These are phyloP conservation scores for Calcarius lapponicus DNA, from an alignment of 2,797 vertebrate species.

Conservation along the genomic window DNA sequence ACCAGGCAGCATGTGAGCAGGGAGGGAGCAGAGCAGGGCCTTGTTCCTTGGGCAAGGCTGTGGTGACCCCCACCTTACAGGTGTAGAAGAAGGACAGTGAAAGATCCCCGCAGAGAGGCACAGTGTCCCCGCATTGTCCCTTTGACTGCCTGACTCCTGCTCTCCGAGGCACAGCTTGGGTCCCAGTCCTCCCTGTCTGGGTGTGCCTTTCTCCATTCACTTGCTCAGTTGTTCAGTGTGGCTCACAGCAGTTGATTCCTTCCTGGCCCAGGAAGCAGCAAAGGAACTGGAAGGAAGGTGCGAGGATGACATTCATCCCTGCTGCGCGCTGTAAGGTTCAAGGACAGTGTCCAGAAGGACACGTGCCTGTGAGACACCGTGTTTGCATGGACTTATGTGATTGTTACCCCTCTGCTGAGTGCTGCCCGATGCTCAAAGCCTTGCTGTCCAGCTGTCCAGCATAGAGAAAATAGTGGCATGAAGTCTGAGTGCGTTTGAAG, in stretches of 20 bases:
- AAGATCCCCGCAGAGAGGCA: background rate
- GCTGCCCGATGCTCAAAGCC: background rate
- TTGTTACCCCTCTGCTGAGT: background rate
- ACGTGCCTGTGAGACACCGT: background rate
- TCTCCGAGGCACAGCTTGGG: background rate
- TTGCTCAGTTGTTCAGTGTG: background rate
- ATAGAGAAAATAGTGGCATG: background rate
- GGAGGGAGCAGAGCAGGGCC: background rate
- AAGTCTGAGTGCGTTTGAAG: background rate
- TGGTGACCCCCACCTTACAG: background rate
- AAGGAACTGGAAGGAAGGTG: background rate
- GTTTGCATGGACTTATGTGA: background rate
- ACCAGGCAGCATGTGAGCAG: background rate
- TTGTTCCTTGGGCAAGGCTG: background rate
- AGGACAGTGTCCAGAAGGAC: too few species aligned
- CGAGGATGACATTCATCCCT: rapidly evolving
- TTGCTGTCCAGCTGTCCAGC: background rate
- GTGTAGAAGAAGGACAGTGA: background rate
- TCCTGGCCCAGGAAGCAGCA: background rate
- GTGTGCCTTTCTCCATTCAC: background rate
- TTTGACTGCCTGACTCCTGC: background rate
- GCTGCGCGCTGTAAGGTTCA: background rate
- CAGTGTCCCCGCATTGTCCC: rapidly evolving
- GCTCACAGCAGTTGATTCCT: background rate
- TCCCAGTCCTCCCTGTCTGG: background rate